A percentile compares a stretch with the other conserved stretches of the same genome.
phyloP scores from a whole-genome alignment of 2,888 invertebrate species.

The Acanthoscelides obtectus region DNA sequence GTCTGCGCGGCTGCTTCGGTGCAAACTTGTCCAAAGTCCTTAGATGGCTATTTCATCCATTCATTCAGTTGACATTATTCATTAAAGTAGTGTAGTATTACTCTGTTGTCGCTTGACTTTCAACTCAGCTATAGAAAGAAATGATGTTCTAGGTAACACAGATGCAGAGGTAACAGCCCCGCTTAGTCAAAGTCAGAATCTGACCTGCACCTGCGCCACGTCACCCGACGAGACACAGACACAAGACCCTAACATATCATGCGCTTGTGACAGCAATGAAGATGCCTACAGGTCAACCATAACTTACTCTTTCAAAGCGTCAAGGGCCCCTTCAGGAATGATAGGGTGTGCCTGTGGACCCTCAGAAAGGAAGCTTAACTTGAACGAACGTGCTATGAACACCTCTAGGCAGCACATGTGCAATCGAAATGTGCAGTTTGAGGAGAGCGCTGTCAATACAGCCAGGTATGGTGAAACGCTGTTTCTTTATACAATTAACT shows the following conservation, averaged over 20 bases:
- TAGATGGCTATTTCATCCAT: no score
- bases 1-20: no score
- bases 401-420: neutral
- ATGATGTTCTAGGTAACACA: neutral
- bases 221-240: neutral
- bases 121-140: no score
- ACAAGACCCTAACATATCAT: no score
- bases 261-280: neutral
- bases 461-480: neutral
- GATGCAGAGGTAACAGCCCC: neutral
- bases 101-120: no score
- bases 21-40: no score
- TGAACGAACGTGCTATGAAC: neutral
- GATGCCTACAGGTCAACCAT: neutral
- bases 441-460: neutral
- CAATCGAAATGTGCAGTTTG: constrained; percentile 1
- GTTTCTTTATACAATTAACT: no score
- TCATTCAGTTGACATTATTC: no score
- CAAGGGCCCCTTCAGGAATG: neutral
- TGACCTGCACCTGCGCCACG: no score
- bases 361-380: neutral
- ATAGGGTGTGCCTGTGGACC: neutral
- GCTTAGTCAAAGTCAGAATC: neutral
- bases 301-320: neutral
- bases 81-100: no score